Conservation (phyloP, 2,113 vertebrate species). For the Psettodes erumei region DNA sequence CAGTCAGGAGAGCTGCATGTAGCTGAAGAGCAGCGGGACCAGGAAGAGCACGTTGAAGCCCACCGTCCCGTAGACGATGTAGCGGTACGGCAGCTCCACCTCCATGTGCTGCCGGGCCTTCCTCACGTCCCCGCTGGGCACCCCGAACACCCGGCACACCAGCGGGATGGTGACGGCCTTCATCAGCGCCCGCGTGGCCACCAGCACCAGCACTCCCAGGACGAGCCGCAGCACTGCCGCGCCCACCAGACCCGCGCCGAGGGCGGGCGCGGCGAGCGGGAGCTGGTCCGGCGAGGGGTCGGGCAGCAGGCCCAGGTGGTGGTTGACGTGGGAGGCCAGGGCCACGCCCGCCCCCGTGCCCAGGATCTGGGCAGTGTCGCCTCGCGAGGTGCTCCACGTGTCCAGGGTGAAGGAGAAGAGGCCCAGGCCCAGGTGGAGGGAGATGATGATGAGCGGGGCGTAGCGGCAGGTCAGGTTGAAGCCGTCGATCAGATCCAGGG, state of each 20-base stretch:
- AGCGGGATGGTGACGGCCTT: slow-evolving; percentile 91
- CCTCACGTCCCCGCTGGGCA: slow-evolving; percentile 83
- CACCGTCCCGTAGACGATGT: slow-evolving; percentile 90
- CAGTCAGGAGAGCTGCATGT: slow-evolving; percentile 84
- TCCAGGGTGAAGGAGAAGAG: slow-evolving; percentile 96
- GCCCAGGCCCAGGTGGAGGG: slow-evolving; percentile 89
- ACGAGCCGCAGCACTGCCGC: slow-evolving; percentile 82
- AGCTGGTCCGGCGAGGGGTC: slow-evolving; percentile 83
- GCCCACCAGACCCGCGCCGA: slow-evolving; percentile 80
- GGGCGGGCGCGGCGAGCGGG: slow-evolving; percentile 81
- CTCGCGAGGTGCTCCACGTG: slow-evolving; percentile 96
- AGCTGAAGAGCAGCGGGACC: slow-evolving; percentile 87
- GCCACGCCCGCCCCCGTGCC: slow-evolving; percentile 93
- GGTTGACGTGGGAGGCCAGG: slow-evolving; percentile 88
- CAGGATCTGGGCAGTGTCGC: slow-evolving; percentile 95
- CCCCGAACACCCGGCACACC: slow-evolving; percentile 84
- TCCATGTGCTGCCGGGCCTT: slow-evolving; percentile 93
- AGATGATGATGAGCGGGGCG: slow-evolving; percentile 89
- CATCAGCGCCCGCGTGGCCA: slow-evolving; percentile 86
- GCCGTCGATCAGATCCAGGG: slow-evolving; percentile 88
- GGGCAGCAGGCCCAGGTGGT: slow-evolving; percentile 83
- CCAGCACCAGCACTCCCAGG: slow-evolving; percentile 86
- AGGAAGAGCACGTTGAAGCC: slow-evolving; percentile 91
- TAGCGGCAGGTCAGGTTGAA: slow-evolving; percentile 90
- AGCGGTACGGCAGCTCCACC: slow-evolving; percentile 96